Conservation (phyloP, 2,797 vertebrate species). For the Trachops cirrhosus region DNA sequence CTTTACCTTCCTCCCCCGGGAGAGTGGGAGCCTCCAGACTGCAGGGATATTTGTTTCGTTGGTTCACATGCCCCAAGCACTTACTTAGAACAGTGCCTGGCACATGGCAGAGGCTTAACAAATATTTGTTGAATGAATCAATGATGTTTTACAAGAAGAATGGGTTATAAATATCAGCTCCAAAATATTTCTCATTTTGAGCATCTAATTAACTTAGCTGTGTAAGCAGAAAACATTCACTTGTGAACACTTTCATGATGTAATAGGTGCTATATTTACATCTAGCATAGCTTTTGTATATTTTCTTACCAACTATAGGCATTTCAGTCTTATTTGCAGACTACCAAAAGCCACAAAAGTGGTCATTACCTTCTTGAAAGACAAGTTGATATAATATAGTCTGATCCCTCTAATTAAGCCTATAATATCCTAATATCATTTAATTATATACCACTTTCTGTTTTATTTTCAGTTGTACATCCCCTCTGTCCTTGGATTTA, state of each 20-base stretch:
- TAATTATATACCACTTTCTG: not conserved
- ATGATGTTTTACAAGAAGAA: not conserved
- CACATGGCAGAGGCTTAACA: not conserved
- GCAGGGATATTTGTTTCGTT: not conserved
- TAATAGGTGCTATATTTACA: not conserved
- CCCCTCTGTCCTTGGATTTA: not conserved
- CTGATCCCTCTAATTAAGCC: not conserved
- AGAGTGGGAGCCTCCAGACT: not conserved
- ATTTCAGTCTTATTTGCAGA: not conserved
- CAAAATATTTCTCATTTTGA: slow-evolving; percentile 17
- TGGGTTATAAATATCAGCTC: not conserved
- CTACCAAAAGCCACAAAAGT: not conserved
- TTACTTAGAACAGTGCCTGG: not conserved
- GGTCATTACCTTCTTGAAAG: not conserved
- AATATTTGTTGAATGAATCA: not conserved
- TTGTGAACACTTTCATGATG: not conserved
- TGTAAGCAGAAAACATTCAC: not conserved
- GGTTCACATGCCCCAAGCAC: not conserved
- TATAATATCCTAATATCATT: not conserved
- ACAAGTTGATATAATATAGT: not conserved
- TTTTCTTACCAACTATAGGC: not conserved
- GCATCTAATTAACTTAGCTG: not conserved
- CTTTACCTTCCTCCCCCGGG: not conserved
- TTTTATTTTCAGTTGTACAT: not conserved
- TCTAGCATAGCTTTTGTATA: not conserved